Evolutionary conservation across 2,113 vertebrate species (phyloP).

Genomic region (Macheiramphus alcinus): DNA sequence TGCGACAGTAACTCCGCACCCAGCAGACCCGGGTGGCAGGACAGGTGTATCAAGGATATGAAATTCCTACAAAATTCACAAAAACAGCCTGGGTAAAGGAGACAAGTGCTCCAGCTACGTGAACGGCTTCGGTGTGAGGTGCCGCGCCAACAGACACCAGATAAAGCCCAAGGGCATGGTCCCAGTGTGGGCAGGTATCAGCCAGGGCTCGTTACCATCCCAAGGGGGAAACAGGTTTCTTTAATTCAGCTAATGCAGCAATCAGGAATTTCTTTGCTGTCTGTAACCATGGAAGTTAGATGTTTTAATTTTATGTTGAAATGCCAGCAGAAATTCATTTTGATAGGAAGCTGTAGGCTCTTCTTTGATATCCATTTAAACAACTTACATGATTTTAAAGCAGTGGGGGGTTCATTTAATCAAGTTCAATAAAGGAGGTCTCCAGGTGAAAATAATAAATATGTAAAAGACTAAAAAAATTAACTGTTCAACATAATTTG

Average conservation of each 20-base stretch:
- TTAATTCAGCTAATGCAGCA: neutral
- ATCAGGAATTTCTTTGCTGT: neutral
- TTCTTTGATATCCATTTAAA: slow-evolving; percentile 50
- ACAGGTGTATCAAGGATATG: neutral
- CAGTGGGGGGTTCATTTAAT: slow-evolving; percentile 30
- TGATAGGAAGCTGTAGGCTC: slow-evolving; percentile 31
- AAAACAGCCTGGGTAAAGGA: neutral
- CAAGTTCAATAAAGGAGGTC: slow-evolving; percentile 57
- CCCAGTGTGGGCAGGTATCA: neutral
- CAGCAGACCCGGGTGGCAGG: neutral
- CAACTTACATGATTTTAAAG: slow-evolving; percentile 41
- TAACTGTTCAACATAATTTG: neutral
- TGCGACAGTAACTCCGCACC: fast-evolving
- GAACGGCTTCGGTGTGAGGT: neutral
- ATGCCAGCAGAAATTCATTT: slow-evolving; percentile 51
- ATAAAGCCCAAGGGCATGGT: neutral
- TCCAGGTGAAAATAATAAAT: slow-evolving; percentile 38
- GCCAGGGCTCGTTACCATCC: neutral
- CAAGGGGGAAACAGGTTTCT: neutral
- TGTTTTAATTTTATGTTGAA: slow-evolving; percentile 26
- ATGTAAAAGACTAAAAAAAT: neutral
- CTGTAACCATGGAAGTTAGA: neutral
- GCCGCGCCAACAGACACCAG: neutral
- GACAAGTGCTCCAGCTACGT: fast-evolving
- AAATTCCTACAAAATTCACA: neutral